Base-by-base conservation (phyloP, 1,140 invertebrate species). In the Philopotamus ludificatus region DNA sequence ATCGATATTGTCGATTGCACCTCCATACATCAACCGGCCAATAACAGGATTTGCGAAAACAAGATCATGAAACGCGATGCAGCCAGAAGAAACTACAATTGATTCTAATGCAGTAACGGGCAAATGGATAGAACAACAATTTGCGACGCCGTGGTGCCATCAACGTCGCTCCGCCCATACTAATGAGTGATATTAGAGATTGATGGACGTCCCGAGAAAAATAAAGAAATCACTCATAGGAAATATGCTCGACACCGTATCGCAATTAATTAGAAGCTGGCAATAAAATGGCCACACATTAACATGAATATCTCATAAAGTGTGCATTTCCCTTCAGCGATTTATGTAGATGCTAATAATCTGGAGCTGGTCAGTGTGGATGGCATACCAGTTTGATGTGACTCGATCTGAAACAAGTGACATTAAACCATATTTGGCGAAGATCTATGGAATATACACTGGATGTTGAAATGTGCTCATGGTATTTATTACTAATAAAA, bases 281-380 rank as follows among this genome's bases (percentile, higher is more conserved):
- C 34, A 57, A 57, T 57, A 39, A 21, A 57, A 57, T 28, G 54
- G 34, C 10, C 16, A 28, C 1, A 12, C 39, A 55, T 55, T 55
- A 55, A 55, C 51, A 55, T 55, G 51, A 55, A 55, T 26, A 55
- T 55, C 51, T 26, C 34, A 42, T 57, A 42, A 57, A 57, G 28
- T 25, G 22, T 22, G 50, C 50, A 22, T 53, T 53, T 53, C 47
- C 47, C 23, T 53, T 22, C n/a, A 12, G 50, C 50, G 23, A 53
- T 34, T 34, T 34, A 34, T 34, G 28, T 12, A 12, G n/a, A n/a
- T 34, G 12, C 4, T 7, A 34, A 34, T 34, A 34, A 34, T 34
- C 28, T 34, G 28, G 28, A 34, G 28, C 28, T 34, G 28, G 28
- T 34, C 12, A 34, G 28, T 34, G 4, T 34, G n/a, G n/a, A 34